These are phyloP conservation scores for Pelusios castaneus DNA, from an alignment of 2,113 vertebrate genomes.

Conservation along the genomic window DNA sequence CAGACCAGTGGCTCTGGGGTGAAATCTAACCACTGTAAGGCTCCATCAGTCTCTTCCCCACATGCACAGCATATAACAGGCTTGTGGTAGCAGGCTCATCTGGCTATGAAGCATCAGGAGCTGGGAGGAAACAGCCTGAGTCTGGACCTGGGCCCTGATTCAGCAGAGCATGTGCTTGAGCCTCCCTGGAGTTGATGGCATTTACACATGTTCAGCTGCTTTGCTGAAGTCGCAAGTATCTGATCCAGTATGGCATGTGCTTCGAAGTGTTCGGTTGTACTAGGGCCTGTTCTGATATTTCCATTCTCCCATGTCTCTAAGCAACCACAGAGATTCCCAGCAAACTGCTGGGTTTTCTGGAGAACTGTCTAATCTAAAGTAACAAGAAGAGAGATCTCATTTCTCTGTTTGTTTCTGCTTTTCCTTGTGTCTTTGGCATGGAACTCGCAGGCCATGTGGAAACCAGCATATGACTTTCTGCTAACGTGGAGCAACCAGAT, in stretches of 20 bases:
- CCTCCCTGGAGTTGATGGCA: neutral
- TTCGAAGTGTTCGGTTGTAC: neutral
- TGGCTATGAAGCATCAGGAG: neutral
- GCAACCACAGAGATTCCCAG: neutral
- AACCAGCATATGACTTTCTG: slow-evolving; percentile 95
- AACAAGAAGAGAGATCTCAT: neutral
- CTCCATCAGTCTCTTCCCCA: neutral
- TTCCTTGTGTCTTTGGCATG: neutral
- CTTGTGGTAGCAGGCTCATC: neutral
- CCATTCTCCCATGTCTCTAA: neutral
- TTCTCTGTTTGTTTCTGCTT: neutral
- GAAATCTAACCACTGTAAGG: neutral
- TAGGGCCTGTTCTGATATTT: neutral
- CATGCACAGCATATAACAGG: neutral
- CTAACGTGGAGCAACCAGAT: slow-evolving; percentile 96
- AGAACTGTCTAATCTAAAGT: neutral
- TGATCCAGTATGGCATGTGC: neutral
- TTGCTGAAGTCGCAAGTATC: neutral
- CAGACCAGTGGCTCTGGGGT: neutral
- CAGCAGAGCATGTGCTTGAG: neutral
- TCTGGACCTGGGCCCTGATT: neutral
- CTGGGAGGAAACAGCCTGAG: neutral
- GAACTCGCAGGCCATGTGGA: slow-evolving; percentile 94
- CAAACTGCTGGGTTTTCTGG: neutral
- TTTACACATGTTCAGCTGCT: neutral